phyloP scores from a whole-genome alignment of 2,888 invertebrate genomes.

The Agrotis exclamationis region DNA sequence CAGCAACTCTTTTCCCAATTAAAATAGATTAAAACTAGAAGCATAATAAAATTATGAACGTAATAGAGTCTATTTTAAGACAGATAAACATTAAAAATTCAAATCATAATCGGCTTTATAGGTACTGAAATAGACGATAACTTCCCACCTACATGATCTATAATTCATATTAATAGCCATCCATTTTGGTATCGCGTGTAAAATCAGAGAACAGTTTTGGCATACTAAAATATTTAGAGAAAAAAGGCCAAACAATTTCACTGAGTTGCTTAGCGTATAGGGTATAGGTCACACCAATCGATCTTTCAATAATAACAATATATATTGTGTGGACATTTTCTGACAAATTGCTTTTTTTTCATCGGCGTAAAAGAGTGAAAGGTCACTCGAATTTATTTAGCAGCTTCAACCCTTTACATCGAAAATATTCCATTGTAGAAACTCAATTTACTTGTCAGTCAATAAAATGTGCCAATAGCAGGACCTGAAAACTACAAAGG shows the following conservation, averaged over 20 bases:
- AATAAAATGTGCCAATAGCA: conserved; percentile 22
- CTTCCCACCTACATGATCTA: conserved; percentile 5
- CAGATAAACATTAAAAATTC: background rate
- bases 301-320: conserved; percentile 30
- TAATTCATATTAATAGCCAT: conserved; percentile 28
- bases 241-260: conserved; percentile 36
- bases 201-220: conserved; percentile 22
- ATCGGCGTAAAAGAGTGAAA: background rate
- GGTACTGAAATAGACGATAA: conserved; percentile 29
- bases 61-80: background rate
- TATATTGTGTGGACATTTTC: conserved; percentile 7
- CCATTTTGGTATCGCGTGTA: conserved; percentile 17
- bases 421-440: conserved; percentile 1
- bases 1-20: background rate
- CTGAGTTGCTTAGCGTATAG: conserved; percentile 24
- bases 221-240: conserved; percentile 33
- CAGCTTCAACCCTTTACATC: background rate
- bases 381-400: background rate
- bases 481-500: background rate
- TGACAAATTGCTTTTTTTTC: conserved; percentile 31
- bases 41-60: too few species aligned
- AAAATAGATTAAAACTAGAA: background rate
- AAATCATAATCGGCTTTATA: conserved; percentile 6
- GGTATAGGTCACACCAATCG: conserved; percentile 28
- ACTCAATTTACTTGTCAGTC: conserved; percentile 2